Evolutionary conservation across 2,113 vertebrate species (phyloP), one percentile per base, ranked within the genome.

Genomic region (Semnornis frantzii): DNA sequence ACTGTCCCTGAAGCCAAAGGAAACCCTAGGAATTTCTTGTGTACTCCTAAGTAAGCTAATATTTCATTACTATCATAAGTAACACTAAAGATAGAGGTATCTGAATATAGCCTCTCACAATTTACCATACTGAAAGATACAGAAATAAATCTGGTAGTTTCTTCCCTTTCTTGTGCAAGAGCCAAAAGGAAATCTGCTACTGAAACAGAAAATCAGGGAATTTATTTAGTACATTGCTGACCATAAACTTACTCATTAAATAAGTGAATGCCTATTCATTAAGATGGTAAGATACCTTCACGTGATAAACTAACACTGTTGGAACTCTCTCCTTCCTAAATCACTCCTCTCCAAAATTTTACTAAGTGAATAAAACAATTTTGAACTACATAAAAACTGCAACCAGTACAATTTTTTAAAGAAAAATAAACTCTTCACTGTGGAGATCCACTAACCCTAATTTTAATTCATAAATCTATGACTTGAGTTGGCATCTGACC

Each of bases 291-390:
- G 13, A 63, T 27, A 64, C 3, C 3, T 60, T 11, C 15, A 48
- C 8, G 5, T 10, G 34, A 59, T 3, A 5, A 4, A 12, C 50
- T 20, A 90, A 57, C 18, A 4, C 0, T 24, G 2, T 7, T 73
- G 57, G 24, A 74, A 62, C 6, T 1, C 19, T 14, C 27, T 24
- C n/a, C 1, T 1, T 1, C 4, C 1, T 3, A 54, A 69, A 62
- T 25, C 12, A 18, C 10, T 55, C 13, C 21, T 62, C 44, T 5
- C 5, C 11, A 30, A 12, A 84, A 31, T 3, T 16, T 7, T 50
- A 6, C 9, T 27, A 31, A n/a, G 3, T 12, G 19, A 92, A 59
- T 11, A 11, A 62, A 62, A 88, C 2, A 2, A 8, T 31, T 31
- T 44, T 31, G 2, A 10, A 33, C 21, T 37, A 8, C 3, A 30